phyloP scores from a whole-genome alignment of 2,797 vertebrate species.

The Sebastes diploproa region DNA sequence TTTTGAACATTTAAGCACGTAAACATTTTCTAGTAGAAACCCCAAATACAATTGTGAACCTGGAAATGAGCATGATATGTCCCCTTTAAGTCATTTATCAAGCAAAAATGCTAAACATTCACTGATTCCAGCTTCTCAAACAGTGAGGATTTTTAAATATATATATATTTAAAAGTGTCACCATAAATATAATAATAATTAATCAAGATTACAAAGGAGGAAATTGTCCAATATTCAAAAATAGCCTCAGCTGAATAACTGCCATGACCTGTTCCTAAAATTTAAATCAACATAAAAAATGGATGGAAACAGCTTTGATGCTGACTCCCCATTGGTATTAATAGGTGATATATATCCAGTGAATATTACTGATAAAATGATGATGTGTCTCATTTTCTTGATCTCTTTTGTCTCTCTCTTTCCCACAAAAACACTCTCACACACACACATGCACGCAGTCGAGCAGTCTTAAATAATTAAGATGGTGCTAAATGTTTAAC shows the following conservation, averaged over 20 bases:
- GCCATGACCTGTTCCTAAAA: slow-evolving; percentile 13
- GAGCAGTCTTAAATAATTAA: slow-evolving; percentile 60
- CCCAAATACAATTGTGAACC: no score
- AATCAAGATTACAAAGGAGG: background rate
- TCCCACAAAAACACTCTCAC: background rate
- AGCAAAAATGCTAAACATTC: background rate
- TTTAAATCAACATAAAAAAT: slow-evolving; percentile 36
- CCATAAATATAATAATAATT: background rate
- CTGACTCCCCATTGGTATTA: background rate
- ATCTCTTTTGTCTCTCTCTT: background rate
- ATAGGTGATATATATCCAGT: background rate
- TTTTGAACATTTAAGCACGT: no score
- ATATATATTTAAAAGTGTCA: background rate
- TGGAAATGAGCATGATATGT: no score
- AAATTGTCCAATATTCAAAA: background rate
- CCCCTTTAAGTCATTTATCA: background rate
- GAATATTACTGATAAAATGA: background rate
- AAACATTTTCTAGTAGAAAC: no score
- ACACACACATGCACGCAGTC: background rate
- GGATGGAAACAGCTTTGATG: background rate
- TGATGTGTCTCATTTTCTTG: background rate
- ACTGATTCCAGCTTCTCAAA: background rate
- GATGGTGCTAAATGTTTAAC: slow-evolving; percentile 60
- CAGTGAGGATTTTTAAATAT: background rate
- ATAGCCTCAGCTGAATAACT: background rate